Evolutionary conservation across 2,113 vertebrate genomes (phyloP).

Genomic region (Prinia subflava): DNA sequence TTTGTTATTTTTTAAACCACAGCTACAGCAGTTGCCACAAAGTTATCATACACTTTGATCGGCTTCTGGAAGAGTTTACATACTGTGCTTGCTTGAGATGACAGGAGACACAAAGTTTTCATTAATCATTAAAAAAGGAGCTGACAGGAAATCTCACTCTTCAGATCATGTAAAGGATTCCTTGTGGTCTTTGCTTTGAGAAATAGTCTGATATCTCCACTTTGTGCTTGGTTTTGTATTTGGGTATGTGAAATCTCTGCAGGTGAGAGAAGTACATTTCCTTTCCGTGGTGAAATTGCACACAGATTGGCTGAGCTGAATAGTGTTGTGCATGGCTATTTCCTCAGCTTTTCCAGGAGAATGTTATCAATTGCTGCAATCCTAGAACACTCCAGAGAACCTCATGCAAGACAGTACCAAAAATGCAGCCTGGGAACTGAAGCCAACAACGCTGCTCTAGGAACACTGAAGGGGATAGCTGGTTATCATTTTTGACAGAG

Average conservation of each 20-base stretch:
- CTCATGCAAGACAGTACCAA: background rate
- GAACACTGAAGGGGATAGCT: background rate
- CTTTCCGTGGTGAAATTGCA: background rate
- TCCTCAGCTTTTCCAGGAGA: background rate
- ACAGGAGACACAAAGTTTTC: background rate
- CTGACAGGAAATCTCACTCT: background rate
- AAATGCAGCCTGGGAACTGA: background rate
- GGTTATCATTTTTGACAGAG: background rate
- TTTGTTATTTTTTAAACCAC: background rate
- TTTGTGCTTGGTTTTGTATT: background rate
- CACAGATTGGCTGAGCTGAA: background rate
- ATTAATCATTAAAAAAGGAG: background rate
- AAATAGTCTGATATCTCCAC: background rate
- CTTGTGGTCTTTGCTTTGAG: background rate
- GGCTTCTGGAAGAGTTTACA: background rate
- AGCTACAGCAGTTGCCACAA: background rate
- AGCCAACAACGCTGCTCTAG: background rate
- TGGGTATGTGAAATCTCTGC: background rate
- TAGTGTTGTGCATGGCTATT: background rate
- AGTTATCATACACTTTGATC: background rate
- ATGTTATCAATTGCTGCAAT: background rate
- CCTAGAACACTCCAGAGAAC: background rate
- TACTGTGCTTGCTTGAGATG: background rate
- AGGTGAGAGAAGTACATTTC: background rate
- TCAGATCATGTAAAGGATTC: background rate